A percentile compares a stretch with the other conserved stretches of the same genome.
phyloP scores from a whole-genome alignment of 2,888 invertebrate genomes.

The Schizaphis graminum region DNA sequence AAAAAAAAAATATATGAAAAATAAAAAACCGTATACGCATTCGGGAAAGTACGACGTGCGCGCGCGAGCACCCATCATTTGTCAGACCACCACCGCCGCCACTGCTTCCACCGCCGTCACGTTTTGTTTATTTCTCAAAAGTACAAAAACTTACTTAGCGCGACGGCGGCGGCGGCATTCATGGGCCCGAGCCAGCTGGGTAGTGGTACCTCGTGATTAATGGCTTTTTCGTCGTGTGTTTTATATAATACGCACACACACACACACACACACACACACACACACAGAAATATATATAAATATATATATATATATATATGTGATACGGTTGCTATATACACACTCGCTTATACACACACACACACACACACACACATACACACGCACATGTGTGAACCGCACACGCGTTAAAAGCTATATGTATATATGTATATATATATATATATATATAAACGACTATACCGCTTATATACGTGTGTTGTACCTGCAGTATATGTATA shows the following conservation, averaged over 20 bases:
- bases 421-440: background rate
- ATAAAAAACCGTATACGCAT: constrained; percentile 7
- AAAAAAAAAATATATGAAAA: background rate
- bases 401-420: constrained; percentile 30
- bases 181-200: constrained; percentile 59
- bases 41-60: constrained; percentile 45
- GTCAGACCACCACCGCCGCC: constrained; percentile 47
- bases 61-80: constrained; percentile 61
- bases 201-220: constrained; percentile 65
- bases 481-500: background rate
- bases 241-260: background rate
- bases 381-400: background rate
- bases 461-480: background rate
- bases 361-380: background rate
- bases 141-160: constrained; percentile 65
- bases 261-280: background rate
- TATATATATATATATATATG: too few species aligned
- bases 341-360: background rate
- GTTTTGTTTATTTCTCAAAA: constrained; percentile 66
- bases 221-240: constrained; percentile 53
- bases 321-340: constrained; percentile 12
- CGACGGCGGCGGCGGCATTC: constrained; percentile 51
- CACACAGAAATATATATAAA: too few species aligned
- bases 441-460: background rate
- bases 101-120: constrained; percentile 10